phyloP scores from a whole-genome alignment of 1,140 invertebrate species.

The Pantala flavescens region DNA sequence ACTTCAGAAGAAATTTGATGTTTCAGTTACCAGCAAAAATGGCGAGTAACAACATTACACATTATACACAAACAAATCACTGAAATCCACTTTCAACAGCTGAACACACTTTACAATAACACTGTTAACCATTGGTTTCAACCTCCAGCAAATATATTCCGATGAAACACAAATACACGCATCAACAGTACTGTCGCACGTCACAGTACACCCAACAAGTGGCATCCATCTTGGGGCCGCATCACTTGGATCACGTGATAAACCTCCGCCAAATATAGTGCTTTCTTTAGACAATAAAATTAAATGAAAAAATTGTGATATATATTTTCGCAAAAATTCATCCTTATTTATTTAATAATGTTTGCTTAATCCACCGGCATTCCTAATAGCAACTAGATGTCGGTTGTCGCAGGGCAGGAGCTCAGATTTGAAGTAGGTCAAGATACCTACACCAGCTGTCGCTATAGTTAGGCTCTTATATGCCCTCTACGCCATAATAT shows the following conservation, averaged over 20 bases:
- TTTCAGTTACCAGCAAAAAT: constrained; percentile 2
- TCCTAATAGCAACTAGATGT: too few relatives aligned
- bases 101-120: background rate
- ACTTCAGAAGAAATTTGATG: background rate
- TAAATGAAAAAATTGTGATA: too few relatives aligned
- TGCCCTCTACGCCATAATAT: too few relatives aligned
- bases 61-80: background rate
- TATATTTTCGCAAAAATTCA: too few relatives aligned
- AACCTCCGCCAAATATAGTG: background rate
- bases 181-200: background rate
- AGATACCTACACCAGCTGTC: too few relatives aligned
- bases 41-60: constrained; percentile 4
- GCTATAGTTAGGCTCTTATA: too few relatives aligned
- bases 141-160: background rate
- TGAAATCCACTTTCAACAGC: background rate
- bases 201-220: constrained; percentile 5
- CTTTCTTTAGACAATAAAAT: background rate
- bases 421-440: too few relatives aligned
- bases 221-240: background rate
- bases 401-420: too few relatives aligned
- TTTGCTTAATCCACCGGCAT: too few relatives aligned
- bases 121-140: background rate
- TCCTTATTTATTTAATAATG: too few relatives aligned
- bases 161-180: background rate
- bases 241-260: background rate